Percentiles rank a stretch among this genome's conserved stretches.
These are phyloP conservation scores for Uropsilus gracilis DNA, from an alignment of 2,113 vertebrate genomes.

Conservation along the genomic window DNA sequence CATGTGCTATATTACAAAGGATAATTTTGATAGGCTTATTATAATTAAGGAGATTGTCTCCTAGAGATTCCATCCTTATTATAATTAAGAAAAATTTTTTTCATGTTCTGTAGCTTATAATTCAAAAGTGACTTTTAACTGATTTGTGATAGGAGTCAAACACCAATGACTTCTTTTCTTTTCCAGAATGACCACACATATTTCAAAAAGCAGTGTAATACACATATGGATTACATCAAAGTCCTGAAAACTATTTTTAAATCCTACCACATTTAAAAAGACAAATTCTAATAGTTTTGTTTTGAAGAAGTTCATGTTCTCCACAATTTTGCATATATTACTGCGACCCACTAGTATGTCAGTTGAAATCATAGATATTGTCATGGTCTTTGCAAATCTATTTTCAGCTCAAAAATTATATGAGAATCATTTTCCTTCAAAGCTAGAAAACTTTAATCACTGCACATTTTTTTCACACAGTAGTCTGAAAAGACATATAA, in stretches of 20 bases:
- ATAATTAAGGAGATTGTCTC: neutral
- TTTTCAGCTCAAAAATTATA: constrained; percentile 29
- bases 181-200: neutral
- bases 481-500: neutral
- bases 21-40: neutral
- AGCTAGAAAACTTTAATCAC: neutral
- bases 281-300: neutral
- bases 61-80: neutral
- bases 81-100: neutral
- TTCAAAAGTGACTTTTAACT: constrained; percentile 11
- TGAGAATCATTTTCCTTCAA: neutral
- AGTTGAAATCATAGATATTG: neutral
- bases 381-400: neutral
- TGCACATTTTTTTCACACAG: neutral
- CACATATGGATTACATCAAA: neutral
- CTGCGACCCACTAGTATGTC: neutral
- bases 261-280: neutral
- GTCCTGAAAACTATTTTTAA: neutral
- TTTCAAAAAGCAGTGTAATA: neutral
- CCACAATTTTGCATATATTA: neutral
- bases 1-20: neutral
- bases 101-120: neutral
- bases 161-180: neutral
- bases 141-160: neutral
- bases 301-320: neutral